phyloP scores from a whole-genome alignment of 2,113 vertebrate genomes.

The Heliornis fulica region DNA sequence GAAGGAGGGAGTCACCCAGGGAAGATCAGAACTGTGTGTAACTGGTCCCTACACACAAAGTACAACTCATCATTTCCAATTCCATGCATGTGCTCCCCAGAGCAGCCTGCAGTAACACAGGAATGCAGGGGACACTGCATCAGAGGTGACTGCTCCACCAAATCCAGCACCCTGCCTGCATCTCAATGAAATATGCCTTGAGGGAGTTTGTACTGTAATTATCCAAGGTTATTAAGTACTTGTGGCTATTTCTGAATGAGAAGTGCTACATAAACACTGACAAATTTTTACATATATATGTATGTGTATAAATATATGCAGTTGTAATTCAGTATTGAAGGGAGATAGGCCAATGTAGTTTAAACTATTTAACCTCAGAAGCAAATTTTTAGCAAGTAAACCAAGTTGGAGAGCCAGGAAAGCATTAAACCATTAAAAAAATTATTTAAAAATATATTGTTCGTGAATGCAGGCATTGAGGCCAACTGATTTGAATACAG shows the following conservation, averaged over 20 bases:
- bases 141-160: slow-evolving; percentile 7
- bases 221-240: slow-evolving; percentile 40
- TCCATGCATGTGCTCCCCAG: background rate
- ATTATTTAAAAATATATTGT: background rate
- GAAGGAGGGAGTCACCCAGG: background rate
- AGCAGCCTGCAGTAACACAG: background rate
- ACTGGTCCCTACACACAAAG: background rate
- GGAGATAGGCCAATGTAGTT: background rate
- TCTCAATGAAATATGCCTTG: slow-evolving; percentile 12
- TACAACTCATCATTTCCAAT: background rate
- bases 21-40: background rate
- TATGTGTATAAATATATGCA: background rate
- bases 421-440: background rate
- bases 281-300: background rate
- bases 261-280: background rate
- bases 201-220: background rate
- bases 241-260: background rate
- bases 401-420: background rate
- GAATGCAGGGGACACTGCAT: background rate
- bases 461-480: background rate
- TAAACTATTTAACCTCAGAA: background rate
- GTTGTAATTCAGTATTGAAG: background rate
- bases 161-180: background rate
- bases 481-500: background rate
- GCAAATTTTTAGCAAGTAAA: background rate